Conservation (phyloP, 2,888 invertebrate species). For the Eilema depressum region DNA sequence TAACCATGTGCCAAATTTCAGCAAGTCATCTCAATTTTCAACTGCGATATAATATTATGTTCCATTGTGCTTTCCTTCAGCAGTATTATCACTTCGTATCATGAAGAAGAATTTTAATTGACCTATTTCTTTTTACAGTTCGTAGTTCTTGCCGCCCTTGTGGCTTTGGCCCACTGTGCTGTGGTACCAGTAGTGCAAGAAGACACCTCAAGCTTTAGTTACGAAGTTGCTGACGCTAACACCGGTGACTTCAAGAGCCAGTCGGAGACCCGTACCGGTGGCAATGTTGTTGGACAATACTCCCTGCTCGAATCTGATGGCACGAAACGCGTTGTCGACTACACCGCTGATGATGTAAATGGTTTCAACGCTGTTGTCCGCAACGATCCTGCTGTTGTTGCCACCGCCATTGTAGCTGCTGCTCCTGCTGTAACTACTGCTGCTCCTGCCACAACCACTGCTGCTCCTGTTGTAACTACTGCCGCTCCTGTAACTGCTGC, state of each 20-base stretch:
- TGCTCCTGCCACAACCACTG: conserved; percentile 45
- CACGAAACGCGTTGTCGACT: conserved; percentile 86
- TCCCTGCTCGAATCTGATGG: conserved; percentile 86
- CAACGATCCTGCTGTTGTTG: conserved; percentile 78
- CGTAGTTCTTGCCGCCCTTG: conserved; percentile 77
- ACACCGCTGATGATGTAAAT: conserved; percentile 85
- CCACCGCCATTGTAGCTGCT: conserved; percentile 67
- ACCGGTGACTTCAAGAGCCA: conserved; percentile 88
- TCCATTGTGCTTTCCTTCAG: neutral
- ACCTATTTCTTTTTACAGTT: conserved; percentile 65
- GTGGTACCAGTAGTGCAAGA: conserved; percentile 85
- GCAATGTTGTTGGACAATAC: conserved; percentile 85
- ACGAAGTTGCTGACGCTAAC: conserved; percentile 86
- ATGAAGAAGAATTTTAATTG: neutral
- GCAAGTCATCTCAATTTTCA: too few species aligned
- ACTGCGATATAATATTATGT: neutral
- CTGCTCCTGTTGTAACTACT: conserved; percentile 35
- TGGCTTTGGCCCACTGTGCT: conserved; percentile 74
- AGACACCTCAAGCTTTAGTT: conserved; percentile 85
- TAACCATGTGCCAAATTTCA: too few species aligned
- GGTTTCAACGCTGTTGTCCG: conserved; percentile 88
- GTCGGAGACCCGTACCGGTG: conserved; percentile 84
- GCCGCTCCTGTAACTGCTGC: conserved; percentile 14
- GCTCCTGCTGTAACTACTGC: conserved; percentile 61
- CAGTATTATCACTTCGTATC: neutral